A percentile compares a stretch with the other conserved stretches of the same genome.
phyloP scores from a whole-genome alignment of 2,888 invertebrate genomes.

The Ectropis crepuscularia region DNA sequence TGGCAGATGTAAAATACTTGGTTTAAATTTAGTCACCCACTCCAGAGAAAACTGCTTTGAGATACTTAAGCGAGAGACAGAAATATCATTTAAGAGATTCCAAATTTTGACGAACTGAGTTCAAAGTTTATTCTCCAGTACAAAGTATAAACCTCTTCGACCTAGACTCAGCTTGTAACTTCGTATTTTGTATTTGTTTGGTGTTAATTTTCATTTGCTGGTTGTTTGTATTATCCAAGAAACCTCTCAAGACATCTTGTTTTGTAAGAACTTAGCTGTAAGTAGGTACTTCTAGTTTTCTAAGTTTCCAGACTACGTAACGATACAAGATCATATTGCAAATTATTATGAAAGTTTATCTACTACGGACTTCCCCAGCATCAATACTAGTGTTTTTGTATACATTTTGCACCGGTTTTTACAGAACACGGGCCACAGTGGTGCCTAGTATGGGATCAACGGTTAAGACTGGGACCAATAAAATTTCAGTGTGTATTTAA shows the following conservation, averaged over 20 bases:
- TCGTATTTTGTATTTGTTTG: slow-evolving; percentile 4
- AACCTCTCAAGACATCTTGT: slow-evolving; percentile 1
- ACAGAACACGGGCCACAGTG: no score
- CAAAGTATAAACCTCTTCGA: background rate
- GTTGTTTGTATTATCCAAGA: slow-evolving; percentile 8
- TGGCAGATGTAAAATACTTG: no score
- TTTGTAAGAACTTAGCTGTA: background rate
- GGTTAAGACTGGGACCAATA: no score
- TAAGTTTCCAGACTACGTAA: background rate
- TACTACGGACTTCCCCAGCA: background rate
- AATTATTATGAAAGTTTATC: background rate
- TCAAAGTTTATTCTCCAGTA: background rate
- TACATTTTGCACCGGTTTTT: no score
- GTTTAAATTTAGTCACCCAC: no score
- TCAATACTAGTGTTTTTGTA: no score
- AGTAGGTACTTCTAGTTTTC: slow-evolving; percentile 1
- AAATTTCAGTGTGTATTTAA: no score
- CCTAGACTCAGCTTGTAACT: slow-evolving; percentile 6
- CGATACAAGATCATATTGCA: background rate
- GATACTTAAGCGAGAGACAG: background rate
- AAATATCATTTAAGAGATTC: background rate
- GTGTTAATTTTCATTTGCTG: background rate
- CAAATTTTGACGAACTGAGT: background rate
- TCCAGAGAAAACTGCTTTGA: background rate
- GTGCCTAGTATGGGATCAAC: no score